These are phyloP conservation scores for Thinocorus orbignyianus DNA, from an alignment of 2,113 vertebrate species.

Conservation along the genomic window DNA sequence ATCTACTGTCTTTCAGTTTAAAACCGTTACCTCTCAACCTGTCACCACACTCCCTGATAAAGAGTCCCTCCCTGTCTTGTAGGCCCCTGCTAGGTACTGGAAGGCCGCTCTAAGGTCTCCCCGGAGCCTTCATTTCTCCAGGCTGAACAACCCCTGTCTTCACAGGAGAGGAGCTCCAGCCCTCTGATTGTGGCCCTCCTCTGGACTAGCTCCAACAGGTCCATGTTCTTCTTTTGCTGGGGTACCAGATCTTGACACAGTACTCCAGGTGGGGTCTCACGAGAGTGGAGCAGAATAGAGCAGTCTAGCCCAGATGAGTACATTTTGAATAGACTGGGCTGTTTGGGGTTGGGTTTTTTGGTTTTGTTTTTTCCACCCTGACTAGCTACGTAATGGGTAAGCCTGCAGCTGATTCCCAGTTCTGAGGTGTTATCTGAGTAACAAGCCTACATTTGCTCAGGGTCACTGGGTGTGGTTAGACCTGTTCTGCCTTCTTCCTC, in stretches of 20 bases:
- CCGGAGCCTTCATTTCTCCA: not conserved
- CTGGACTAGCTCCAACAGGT: not conserved
- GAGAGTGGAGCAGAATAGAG: not conserved
- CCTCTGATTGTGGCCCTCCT: not conserved
- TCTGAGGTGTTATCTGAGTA: slow-evolving; percentile 70
- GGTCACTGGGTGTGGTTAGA: slow-evolving; percentile 57
- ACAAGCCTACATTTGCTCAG: slow-evolving; percentile 65
- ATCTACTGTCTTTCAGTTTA: not conserved
- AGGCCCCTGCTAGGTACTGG: not conserved
- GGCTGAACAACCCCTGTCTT: not conserved
- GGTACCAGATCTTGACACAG: not conserved
- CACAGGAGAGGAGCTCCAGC: not conserved
- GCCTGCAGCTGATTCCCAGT: slow-evolving; percentile 35
- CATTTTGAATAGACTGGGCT: not conserved
- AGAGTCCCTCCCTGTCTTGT: not conserved
- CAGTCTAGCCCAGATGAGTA: not conserved
- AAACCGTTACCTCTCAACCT: not conserved
- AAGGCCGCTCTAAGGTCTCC: not conserved
- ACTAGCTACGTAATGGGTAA: slow-evolving; percentile 4
- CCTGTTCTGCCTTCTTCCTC: slow-evolving; percentile 27
- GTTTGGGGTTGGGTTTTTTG: not conserved
- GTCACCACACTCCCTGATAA: not conserved
- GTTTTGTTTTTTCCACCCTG: not conserved
- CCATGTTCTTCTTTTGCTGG: not conserved
- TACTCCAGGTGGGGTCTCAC: not conserved